These are phyloP conservation scores for Onthophagus sagittarius DNA, from an alignment of 2,888 invertebrate species.

Conservation along the genomic window DNA sequence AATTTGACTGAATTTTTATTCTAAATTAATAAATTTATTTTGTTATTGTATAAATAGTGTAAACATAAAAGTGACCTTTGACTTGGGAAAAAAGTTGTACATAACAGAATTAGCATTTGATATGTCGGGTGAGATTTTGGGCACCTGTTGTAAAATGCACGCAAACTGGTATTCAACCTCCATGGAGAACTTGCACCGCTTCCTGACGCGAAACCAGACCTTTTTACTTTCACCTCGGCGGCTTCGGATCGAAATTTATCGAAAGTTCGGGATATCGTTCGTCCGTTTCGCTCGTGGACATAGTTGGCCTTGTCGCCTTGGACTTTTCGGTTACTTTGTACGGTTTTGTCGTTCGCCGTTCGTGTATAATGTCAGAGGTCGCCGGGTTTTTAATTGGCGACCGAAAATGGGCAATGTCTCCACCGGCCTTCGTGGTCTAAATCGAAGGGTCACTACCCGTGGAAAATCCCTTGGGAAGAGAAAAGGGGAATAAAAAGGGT, in stretches of 20 bases:
- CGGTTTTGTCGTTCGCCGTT: neutral
- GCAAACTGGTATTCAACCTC: constrained; percentile 4
- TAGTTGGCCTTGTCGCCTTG: constrained; percentile 1
- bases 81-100: neutral
- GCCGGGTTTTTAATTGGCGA: neutral
- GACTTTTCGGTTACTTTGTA: neutral
- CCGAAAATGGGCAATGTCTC: constrained; percentile 6
- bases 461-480: constrained; percentile 1
- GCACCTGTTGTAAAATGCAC: constrained; percentile 9
- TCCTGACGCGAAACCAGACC: constrained; percentile 8
- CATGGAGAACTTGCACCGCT: neutral
- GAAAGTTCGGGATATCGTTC: constrained; percentile 1
- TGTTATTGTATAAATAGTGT: too few species aligned
- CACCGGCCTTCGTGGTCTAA: neutral
- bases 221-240: neutral
- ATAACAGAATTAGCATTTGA: neutral
- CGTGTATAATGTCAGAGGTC: neutral
- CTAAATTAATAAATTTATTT: too few species aligned
- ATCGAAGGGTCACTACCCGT: neutral
- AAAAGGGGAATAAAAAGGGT: constrained; percentile 15
- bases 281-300: constrained; percentile 1
- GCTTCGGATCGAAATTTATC: neutral
- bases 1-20: too few species aligned
- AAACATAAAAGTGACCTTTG: neutral
- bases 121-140: neutral